A percentile compares a stretch with the other conserved stretches of the same genome.
Conservation (phyloP, 1,140 invertebrate species). For the Trachelipus rathkii region DNA sequence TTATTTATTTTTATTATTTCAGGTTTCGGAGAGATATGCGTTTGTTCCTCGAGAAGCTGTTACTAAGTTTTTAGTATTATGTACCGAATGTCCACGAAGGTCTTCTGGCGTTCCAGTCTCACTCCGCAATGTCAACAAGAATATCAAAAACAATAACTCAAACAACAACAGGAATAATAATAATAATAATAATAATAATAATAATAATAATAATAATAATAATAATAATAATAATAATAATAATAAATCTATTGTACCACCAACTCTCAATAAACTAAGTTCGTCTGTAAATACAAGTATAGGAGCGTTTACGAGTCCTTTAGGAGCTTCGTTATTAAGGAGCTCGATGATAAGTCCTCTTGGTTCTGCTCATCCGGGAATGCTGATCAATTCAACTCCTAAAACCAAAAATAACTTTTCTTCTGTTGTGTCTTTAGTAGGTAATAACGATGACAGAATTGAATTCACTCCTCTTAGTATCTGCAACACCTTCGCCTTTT, state of each 20-base stretch:
- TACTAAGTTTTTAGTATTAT: slow-evolving; percentile 86
- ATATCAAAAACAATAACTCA: slow-evolving; percentile 17
- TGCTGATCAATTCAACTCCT: neutral
- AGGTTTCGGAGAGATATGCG: slow-evolving; percentile 93
- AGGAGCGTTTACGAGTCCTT: slow-evolving; percentile 1
- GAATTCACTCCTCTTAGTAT: neutral
- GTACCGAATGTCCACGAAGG: slow-evolving; percentile 80
- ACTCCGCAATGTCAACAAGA: slow-evolving; percentile 12
- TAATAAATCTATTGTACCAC: neutral
- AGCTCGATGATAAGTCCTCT: neutral
- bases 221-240: neutral
- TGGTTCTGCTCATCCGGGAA: neutral
- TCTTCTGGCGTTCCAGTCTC: slow-evolving; percentile 20
- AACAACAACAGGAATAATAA: slow-evolving; percentile 29
- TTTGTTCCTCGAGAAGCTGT: slow-evolving; percentile 92
- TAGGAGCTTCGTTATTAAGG: neutral
- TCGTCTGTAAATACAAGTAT: neutral
- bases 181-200: slow-evolving; percentile 12
- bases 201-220: slow-evolving; percentile 20
- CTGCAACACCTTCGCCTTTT: neutral
- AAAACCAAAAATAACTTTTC: neutral
- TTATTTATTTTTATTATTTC: slow-evolving; percentile 51
- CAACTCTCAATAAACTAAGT: slow-evolving; percentile 16
- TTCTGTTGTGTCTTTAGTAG: neutral
- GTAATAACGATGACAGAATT: neutral